phyloP scores from a whole-genome alignment of 2,797 vertebrate species.

The Tinamus major region DNA sequence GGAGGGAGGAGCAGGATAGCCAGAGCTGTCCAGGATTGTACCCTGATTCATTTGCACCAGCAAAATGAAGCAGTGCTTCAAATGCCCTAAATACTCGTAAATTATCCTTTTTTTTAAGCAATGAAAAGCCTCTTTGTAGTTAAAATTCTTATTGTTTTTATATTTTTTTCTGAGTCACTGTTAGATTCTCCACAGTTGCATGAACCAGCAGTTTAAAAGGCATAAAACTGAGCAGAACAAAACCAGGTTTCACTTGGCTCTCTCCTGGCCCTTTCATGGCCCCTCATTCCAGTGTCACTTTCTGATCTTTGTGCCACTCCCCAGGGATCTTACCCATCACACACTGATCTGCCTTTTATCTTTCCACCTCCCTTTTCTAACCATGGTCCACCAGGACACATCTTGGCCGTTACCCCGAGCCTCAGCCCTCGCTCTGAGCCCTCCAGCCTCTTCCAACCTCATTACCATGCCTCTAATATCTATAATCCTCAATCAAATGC shows the following conservation, averaged over 20 bases:
- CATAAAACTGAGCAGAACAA: not conserved
- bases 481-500: not conserved
- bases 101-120: not conserved
- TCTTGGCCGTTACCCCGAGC: not conserved
- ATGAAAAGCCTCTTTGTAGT: not conserved
- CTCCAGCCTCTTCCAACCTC: not conserved
- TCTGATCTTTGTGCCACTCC: not conserved
- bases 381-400: not conserved
- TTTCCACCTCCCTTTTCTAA: not conserved
- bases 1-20: not conserved
- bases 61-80: not conserved
- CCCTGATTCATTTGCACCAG: not conserved
- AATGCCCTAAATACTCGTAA: not conserved
- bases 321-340: not conserved
- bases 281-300: not conserved
- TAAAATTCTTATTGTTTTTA: not conserved
- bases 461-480: not conserved
- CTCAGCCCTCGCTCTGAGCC: not conserved
- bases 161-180: not conserved
- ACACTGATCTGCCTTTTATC: not conserved
- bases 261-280: not conserved
- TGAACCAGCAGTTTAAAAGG: not conserved
- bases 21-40: not conserved
- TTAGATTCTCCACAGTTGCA: not conserved
- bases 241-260: not conserved